These are phyloP conservation scores for Callimico goeldii DNA, from an alignment of 2,797 vertebrate species.

Conservation along the genomic window DNA sequence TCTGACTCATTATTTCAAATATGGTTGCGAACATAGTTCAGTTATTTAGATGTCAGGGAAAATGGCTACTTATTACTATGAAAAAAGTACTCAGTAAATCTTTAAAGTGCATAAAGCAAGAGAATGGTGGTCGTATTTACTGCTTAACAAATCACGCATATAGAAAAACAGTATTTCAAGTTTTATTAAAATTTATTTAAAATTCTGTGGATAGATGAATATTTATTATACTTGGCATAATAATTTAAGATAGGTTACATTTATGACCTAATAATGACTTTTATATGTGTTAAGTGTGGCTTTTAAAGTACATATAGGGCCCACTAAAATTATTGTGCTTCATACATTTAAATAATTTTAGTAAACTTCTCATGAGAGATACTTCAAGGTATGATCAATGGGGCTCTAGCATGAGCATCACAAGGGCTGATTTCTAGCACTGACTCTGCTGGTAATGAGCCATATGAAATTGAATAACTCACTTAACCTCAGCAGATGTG, in stretches of 20 bases:
- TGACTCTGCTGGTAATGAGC: background rate
- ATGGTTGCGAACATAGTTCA: background rate
- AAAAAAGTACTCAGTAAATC: background rate
- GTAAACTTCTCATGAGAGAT: background rate
- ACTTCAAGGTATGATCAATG: background rate
- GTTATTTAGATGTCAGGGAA: background rate
- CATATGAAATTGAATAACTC: background rate
- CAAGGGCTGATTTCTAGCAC: background rate
- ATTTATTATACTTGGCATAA: background rate
- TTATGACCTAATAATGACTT: background rate
- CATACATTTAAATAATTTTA: background rate
- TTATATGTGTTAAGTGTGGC: background rate
- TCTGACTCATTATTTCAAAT: background rate
- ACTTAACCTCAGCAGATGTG: background rate
- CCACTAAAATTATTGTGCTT: constrained; percentile 16
- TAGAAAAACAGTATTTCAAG: background rate
- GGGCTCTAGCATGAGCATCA: background rate
- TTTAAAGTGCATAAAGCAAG: background rate
- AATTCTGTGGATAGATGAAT: background rate
- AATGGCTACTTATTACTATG: background rate
- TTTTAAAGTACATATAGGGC: background rate
- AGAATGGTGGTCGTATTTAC: background rate
- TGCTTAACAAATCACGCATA: background rate
- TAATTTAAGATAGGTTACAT: background rate
- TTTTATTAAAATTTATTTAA: background rate